These are phyloP conservation scores for Alcis repandata DNA, from an alignment of 2,888 invertebrate genomes.

Conservation along the genomic window DNA sequence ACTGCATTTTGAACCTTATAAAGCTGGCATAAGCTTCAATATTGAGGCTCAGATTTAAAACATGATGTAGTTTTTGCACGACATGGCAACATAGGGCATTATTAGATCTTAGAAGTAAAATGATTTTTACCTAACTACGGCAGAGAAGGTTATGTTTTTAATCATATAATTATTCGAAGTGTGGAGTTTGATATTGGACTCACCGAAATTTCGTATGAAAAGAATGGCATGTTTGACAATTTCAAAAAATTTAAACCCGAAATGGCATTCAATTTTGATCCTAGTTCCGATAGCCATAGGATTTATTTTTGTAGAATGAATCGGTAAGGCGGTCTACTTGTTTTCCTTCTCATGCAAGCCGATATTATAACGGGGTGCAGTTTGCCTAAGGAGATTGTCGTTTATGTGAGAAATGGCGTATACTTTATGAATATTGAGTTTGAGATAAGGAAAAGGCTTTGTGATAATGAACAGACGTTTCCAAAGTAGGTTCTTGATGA, in stretches of 20 bases:
- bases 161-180: no score
- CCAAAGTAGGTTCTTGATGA: background rate
- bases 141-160: no score
- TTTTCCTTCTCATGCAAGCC: constrained; percentile 21
- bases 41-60: background rate
- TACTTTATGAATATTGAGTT: constrained; percentile 45
- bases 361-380: constrained; percentile 34
- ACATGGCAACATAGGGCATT: background rate
- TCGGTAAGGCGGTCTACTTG: background rate
- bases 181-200: no score
- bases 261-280: background rate
- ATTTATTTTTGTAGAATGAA: background rate
- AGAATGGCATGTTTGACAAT: no score
- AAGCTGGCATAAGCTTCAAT: background rate
- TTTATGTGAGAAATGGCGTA: constrained; percentile 34
- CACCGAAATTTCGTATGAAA: no score
- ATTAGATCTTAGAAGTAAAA: background rate
- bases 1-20: constrained; percentile 2
- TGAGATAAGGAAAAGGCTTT: constrained; percentile 26
- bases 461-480: constrained; percentile 7
- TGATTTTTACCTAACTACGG: no score
- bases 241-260: no score
- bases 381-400: constrained; percentile 38
- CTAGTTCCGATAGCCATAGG: background rate
- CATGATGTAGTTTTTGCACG: constrained; percentile 18